These are phyloP conservation scores for Epizoanthus rinbou DNA, from an alignment of 92 coral and sea anemone species.

Conservation along the genomic window DNA sequence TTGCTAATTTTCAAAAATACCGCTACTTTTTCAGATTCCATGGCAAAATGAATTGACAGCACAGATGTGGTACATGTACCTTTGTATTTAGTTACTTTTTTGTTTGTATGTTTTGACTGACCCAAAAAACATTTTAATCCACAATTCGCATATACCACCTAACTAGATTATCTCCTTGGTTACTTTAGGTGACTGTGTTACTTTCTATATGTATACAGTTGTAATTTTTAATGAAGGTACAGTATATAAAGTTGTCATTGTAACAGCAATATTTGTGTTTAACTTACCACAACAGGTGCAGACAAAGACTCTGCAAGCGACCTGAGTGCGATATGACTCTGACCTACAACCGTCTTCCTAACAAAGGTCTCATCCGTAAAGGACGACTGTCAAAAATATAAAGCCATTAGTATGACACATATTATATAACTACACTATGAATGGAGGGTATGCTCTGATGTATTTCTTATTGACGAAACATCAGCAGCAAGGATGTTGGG, in stretches of 20 bases:
- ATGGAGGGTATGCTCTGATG: not conserved
- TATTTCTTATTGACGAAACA: not conserved
- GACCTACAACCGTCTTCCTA: slow-evolving; percentile 77
- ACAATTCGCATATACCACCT: too few relatives aligned
- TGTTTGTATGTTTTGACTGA: too few relatives aligned
- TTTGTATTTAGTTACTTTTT: too few relatives aligned
- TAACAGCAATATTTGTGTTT: not conserved
- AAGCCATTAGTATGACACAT: not conserved
- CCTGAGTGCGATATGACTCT: slow-evolving; percentile 79
- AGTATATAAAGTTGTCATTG: not conserved
- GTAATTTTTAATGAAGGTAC: too few relatives aligned
- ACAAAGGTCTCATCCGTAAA: slow-evolving; percentile 77
- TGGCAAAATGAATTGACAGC: too few relatives aligned
- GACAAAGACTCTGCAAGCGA: slow-evolving; percentile 85
- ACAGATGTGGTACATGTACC: too few relatives aligned
- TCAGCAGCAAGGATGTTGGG: not conserved
- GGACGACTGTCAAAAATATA: slow-evolving; percentile 67
- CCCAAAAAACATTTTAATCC: too few relatives aligned
- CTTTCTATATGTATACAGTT: too few relatives aligned
- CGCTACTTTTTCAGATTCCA: too few relatives aligned
- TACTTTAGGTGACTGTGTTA: too few relatives aligned
- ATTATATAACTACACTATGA: not conserved
- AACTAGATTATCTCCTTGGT: too few relatives aligned
- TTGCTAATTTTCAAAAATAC: too few relatives aligned
- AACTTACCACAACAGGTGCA: slow-evolving; percentile 59